Evolutionary conservation across 1,140 invertebrate genomes (phyloP), one percentile per base, ranked within the genome.

Genomic region (Drosophila prosaltans): DNA sequence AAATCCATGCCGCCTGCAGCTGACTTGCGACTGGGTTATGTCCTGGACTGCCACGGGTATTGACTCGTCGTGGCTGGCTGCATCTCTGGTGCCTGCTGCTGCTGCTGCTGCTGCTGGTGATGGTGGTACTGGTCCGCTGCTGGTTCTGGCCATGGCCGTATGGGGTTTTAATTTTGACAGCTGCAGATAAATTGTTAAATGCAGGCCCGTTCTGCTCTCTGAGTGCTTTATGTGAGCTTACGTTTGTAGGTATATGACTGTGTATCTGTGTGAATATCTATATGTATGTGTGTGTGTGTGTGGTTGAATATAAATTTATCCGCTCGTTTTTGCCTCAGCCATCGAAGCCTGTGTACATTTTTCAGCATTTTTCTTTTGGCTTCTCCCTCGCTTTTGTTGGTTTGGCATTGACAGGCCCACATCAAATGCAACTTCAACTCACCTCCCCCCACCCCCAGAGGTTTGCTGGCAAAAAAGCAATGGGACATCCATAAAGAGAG

Each of bases 131-230:
- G 54, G 43, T 48, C 65, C 70, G 51, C 61, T 61, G 32, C 54
- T 51, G 45, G 48, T 51, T 51, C 45, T 51, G 45, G 45, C 61
- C 21, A 54, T 32, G 71, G 74, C 84, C 83, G 83, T 86, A 83
- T 86, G 83, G 83, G 86, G 86, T 90, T 90, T 90, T 90, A 90
- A 90, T 90, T 90, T 90, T 90, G 86, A 90, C 86, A 90, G 86
- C 86, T 90, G 86, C 81, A 90, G 86, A 90, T 90, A 90, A 90
- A 90, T 90, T 90, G 86, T 90, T 90, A 90, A 90, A 90, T 90
- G 86, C 86, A 90, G 86, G 80, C 83, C 67, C 84, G 79, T 69
- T 77, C 82, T 74, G 80, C 72, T 88, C 83, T 75, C 76, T 80
- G 82, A 86, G 82, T 86, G 82, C 82, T 86, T 86, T 86, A 88